Conservation (phyloP, 2,888 invertebrate genomes). For the Rhyacophila evoluta region DNA sequence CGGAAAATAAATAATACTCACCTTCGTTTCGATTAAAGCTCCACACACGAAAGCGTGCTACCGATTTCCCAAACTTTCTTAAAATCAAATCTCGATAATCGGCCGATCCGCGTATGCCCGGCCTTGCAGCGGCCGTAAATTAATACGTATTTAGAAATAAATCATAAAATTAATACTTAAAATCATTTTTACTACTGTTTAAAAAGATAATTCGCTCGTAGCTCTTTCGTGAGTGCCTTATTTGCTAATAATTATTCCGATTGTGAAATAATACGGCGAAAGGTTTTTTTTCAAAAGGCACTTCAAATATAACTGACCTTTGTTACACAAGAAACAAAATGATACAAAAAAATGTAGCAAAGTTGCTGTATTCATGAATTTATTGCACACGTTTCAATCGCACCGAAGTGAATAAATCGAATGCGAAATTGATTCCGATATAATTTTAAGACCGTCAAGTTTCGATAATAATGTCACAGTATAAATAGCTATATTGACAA, state of each 20-base stretch:
- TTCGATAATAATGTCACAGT: no score
- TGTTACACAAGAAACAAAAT: no score
- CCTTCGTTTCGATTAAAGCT: not conserved
- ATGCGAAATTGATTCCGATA: no score
- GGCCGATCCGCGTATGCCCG: not conserved
- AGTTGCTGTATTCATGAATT: no score
- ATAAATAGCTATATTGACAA: no score
- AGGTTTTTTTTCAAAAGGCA: not conserved
- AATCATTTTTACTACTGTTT: constrained; percentile 6
- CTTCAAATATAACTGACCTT: no score
- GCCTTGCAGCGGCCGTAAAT: not conserved
- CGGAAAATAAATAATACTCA: not conserved
- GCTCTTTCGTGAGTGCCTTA: not conserved
- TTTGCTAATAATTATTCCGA: not conserved
- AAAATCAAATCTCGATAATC: not conserved
- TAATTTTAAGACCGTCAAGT: no score
- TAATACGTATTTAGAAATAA: not conserved
- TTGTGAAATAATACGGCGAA: not conserved
- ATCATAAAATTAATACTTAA: not conserved
- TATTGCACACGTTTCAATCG: no score
- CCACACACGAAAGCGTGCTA: not conserved
- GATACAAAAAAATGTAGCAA: no score
- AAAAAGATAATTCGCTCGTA: not conserved
- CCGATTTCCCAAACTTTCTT: not conserved
- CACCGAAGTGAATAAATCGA: no score